These are phyloP conservation scores for Notarius lentiginosus DNA, from an alignment of 2,113 vertebrate species.

Conservation along the genomic window DNA sequence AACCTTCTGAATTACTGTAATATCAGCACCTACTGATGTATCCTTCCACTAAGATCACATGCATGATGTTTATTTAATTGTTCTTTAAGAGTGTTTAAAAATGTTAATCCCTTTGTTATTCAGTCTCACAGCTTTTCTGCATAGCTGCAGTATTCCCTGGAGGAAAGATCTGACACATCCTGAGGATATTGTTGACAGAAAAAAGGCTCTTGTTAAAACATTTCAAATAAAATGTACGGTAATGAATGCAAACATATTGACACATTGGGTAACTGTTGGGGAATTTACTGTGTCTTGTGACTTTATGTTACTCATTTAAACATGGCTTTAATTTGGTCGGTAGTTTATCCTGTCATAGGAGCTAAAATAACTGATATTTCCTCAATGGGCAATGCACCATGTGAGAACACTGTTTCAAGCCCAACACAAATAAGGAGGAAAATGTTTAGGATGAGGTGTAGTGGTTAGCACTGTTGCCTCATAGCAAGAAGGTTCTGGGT, in stretches of 20 bases:
- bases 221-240: conserved; percentile 12
- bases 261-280: neutral
- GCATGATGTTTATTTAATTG: neutral
- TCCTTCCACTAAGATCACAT: neutral
- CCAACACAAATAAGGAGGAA: neutral
- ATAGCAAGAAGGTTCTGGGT: too few species aligned
- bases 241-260: neutral
- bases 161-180: neutral
- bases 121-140: neutral
- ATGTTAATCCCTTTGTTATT: conserved; percentile 23
- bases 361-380: neutral
- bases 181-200: conserved; percentile 4
- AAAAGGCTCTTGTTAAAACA: neutral
- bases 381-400: neutral
- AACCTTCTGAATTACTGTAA: neutral
- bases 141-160: neutral
- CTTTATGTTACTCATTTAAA: neutral
- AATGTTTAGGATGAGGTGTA: neutral
- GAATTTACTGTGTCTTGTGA: neutral
- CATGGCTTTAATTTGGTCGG: neutral
- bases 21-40: neutral
- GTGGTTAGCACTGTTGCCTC: too few species aligned
- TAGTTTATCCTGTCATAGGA: neutral
- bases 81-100: neutral
- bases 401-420: neutral